Percentiles rank a stretch among this genome's conserved stretches.
These are phyloP conservation scores for Drosophila tani DNA, from an alignment of 1,140 invertebrate genomes.

Conservation along the genomic window DNA sequence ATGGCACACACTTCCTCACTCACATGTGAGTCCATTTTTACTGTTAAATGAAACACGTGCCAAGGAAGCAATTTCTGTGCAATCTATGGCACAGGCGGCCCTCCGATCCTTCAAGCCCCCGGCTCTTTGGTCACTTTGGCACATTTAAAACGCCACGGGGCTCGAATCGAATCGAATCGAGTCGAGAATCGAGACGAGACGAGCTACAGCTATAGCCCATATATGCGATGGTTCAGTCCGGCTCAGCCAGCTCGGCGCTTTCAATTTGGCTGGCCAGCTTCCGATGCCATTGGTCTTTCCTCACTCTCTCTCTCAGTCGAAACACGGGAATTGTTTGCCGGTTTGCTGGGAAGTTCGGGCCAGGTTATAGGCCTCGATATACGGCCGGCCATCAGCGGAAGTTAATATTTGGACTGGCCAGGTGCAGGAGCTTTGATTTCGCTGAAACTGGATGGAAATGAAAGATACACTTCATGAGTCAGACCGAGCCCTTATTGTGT, in stretches of 20 bases:
- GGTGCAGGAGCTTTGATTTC: conserved; percentile 45
- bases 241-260: conserved; percentile 40
- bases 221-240: conserved; percentile 22
- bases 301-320: neutral
- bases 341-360: conserved; percentile 22
- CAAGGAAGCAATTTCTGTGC: conserved; percentile 79
- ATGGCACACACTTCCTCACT: conserved; percentile 64
- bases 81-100: conserved; percentile 64
- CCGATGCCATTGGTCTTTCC: conserved; percentile 46
- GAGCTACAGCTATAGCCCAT: conserved; percentile 18
- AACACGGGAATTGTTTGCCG: conserved; percentile 24
- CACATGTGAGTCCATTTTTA: conserved; percentile 59
- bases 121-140: conserved; percentile 62
- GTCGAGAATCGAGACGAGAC: conserved; percentile 9
- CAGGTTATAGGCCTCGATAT: conserved; percentile 21
- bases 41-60: conserved; percentile 82
- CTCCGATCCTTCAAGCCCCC: conserved; percentile 40
- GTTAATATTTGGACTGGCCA: conserved; percentile 55
- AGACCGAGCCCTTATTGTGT: conserved; percentile 20
- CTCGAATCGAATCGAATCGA: conserved; percentile 29
- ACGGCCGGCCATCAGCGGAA: conserved; percentile 37
- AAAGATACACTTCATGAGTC: conserved; percentile 32
- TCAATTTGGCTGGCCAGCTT: conserved; percentile 69
- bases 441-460: conserved; percentile 39
- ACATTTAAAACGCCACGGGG: conserved; percentile 67